phyloP scores from a whole-genome alignment of 2,113 vertebrate genomes.

The Calyptomena viridis region DNA sequence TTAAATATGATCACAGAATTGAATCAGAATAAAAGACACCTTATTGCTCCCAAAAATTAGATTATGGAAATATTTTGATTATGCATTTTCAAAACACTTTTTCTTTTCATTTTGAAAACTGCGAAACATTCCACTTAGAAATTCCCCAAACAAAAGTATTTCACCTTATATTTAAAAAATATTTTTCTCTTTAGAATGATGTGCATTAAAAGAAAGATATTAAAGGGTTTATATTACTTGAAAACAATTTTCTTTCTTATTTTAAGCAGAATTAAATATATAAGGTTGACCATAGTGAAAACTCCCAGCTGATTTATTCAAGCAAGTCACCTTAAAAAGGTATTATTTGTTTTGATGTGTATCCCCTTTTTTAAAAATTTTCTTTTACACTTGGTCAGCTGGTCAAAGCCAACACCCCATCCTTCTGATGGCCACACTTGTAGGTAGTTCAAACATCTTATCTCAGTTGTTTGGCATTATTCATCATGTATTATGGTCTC shows the following conservation, averaged over 20 bases:
- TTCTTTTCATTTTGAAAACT: not conserved
- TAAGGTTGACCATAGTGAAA: not conserved
- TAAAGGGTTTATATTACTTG: not conserved
- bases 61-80: not conserved
- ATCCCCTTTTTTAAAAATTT: not conserved
- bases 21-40: not conserved
- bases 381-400: not conserved
- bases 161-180: not conserved
- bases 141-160: not conserved
- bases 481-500: not conserved
- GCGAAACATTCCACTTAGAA: not conserved
- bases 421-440: not conserved
- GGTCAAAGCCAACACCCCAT: not conserved
- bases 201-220: not conserved
- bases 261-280: not conserved
- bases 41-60: not conserved
- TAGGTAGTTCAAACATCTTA: not conserved
- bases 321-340: not conserved
- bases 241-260: not conserved
- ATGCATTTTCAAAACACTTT: not conserved
- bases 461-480: not conserved
- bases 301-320: not conserved
- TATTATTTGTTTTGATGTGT: not conserved
- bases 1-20: not conserved
- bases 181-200: not conserved